Base-by-base conservation (phyloP, 2,888 invertebrate species). In the Hololepta plana region DNA sequence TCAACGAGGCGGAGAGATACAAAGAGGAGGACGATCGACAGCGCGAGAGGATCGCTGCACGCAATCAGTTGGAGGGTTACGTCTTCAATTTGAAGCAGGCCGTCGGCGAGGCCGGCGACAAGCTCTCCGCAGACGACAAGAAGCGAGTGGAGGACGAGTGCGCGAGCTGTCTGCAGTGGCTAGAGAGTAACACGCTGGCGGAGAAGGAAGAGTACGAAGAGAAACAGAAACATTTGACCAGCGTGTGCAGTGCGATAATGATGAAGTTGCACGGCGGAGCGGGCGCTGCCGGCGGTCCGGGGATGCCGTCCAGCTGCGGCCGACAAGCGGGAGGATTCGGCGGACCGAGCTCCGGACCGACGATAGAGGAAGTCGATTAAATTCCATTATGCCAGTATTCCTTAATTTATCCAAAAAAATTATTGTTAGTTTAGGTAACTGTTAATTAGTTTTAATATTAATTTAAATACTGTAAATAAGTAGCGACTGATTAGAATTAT, bases 31-130 rank as follows among this genome's bases (percentile, higher is more conserved):
- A 77, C 40, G 72, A 72, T 32, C 64, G 64, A 41, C 74, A 75
- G 39, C 57, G 66, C 11, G 64, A 73, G 40, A 60, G 67, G 24
- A 67, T 81, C 8, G 46, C 64, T 1, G 64, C 77, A 6, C 64
- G 75, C 30, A 82, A 82, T 51, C 64, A 68, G 39, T 57, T 82
- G 20, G 81, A 77, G 47, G 51, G 63, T 4, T 77, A 77, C 46
- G 57, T 67, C 12, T 76, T 74, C 49, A 62, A 60, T 37, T 65
- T 72, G 22, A 73, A 70, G 42, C 74, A 75, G 40, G 71, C 73
- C 1, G 48, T 67, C 14, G 61, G 66, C 5, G 68, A 72, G 13
- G 63, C 67, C 17, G 69, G 67, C 0, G 62, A 62, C 28, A 72
- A 67, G 49, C 49, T 82, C 11, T 51, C 57, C 2, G 64, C 67